A percentile compares a stretch with the other conserved stretches of the same genome.
Evolutionary conservation across 2,113 vertebrate species (phyloP).

Genomic region (Vanacampus margaritifer): DNA sequence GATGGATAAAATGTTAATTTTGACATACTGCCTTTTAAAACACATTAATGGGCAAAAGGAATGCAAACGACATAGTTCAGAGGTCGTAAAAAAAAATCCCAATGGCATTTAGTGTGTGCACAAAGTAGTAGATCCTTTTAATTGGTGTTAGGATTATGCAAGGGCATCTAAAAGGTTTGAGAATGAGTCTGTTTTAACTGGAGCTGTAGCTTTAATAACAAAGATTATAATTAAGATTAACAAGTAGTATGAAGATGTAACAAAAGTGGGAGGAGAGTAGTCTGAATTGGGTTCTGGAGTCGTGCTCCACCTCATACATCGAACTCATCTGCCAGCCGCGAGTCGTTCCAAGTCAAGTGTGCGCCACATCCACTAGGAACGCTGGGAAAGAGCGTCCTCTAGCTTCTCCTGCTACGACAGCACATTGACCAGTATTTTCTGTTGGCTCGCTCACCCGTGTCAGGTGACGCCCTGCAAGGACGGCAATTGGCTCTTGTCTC

Average conservation of each 20-base stretch:
- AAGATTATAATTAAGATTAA: too few relatives aligned
- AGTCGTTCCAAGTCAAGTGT: slow-evolving; percentile 67
- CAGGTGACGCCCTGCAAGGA: slow-evolving; percentile 76
- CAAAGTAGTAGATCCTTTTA: too few relatives aligned
- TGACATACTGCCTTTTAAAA: neutral
- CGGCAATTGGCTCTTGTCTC: slow-evolving; percentile 70
- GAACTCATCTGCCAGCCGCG: slow-evolving; percentile 77
- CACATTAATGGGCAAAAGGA: neutral
- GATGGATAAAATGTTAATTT: too few relatives aligned
- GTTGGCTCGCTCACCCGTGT: slow-evolving; percentile 76
- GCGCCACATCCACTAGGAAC: slow-evolving; percentile 30
- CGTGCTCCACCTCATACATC: slow-evolving; percentile 74
- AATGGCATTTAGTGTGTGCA: neutral
- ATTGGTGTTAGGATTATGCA: too few relatives aligned
- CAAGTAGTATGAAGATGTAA: neutral
- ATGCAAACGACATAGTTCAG: neutral
- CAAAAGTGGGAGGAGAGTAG: slow-evolving; percentile 3
- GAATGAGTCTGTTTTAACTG: too few relatives aligned
- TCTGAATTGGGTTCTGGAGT: slow-evolving; percentile 39
- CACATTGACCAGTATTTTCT: slow-evolving; percentile 47
- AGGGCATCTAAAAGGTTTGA: too few relatives aligned
- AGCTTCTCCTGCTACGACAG: neutral
- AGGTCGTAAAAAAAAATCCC: neutral
- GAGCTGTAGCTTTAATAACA: too few relatives aligned
- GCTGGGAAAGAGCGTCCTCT: neutral